These are phyloP conservation scores for Trachelus tabidus DNA, from an alignment of 2,888 invertebrate species.

Conservation along the genomic window DNA sequence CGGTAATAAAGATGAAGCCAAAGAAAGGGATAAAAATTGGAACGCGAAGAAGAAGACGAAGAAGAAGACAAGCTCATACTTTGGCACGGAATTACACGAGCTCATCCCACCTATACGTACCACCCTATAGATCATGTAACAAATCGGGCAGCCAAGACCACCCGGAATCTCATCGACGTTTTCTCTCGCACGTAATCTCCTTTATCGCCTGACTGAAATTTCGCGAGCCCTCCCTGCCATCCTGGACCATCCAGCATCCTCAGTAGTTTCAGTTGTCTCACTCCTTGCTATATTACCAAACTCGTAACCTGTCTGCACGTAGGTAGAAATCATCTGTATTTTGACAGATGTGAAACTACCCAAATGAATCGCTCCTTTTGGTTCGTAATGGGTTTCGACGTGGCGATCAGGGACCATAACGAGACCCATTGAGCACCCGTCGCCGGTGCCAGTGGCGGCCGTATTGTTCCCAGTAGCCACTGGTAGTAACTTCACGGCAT, in stretches of 20 bases:
- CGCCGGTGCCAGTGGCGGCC: background rate
- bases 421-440: background rate
- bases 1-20: background rate
- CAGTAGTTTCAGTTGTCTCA: background rate
- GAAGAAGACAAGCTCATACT: background rate
- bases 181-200: background rate
- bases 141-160: background rate
- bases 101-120: background rate
- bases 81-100: background rate
- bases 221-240: background rate
- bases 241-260: background rate
- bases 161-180: background rate
- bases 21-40: background rate
- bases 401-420: constrained; percentile 18
- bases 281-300: constrained; percentile 5
- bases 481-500: background rate
- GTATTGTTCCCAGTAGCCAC: background rate
- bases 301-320: constrained; percentile 24
- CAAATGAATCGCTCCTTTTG: constrained; percentile 32
- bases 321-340: constrained; percentile 45
- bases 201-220: background rate
- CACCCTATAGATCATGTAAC: background rate
- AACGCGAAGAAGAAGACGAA: background rate
- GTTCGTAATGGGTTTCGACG: constrained; percentile 42
- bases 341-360: constrained; percentile 44